A percentile compares a stretch with the other conserved stretches of the same genome.
These are phyloP conservation scores for Schlechtendalia chinensis DNA, from an alignment of 1,140 invertebrate species.

Conservation along the genomic window DNA sequence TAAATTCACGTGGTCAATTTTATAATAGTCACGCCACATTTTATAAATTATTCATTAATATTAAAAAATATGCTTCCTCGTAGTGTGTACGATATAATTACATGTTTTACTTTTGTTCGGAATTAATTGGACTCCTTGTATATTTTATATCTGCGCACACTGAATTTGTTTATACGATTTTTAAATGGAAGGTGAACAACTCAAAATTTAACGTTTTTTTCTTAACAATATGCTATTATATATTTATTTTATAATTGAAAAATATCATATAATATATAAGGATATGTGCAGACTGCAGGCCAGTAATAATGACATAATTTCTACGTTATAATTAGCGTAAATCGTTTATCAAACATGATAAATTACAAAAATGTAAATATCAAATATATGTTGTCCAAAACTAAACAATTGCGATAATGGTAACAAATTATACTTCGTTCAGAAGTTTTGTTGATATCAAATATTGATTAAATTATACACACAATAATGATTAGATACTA, in stretches of 20 bases:
- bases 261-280: no score
- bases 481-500: no score
- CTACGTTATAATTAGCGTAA: no score
- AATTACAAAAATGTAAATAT: no score
- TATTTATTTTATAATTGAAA: not conserved
- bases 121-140: not conserved
- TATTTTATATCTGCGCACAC: not conserved
- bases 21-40: conserved; percentile 36
- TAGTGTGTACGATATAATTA: not conserved
- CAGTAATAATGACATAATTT: no score
- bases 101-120: not conserved
- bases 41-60: conserved; percentile 36
- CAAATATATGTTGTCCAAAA: no score
- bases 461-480: no score
- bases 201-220: not conserved
- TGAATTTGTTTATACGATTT: not conserved
- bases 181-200: not conserved
- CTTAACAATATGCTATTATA: not conserved
- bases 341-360: no score
- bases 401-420: no score
- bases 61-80: not conserved
- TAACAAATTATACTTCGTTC: no score
- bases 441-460: no score
- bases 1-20: not conserved
- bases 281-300: no score